phyloP scores from a whole-genome alignment of 2,888 invertebrate genomes.

The Anaspis maculata region DNA sequence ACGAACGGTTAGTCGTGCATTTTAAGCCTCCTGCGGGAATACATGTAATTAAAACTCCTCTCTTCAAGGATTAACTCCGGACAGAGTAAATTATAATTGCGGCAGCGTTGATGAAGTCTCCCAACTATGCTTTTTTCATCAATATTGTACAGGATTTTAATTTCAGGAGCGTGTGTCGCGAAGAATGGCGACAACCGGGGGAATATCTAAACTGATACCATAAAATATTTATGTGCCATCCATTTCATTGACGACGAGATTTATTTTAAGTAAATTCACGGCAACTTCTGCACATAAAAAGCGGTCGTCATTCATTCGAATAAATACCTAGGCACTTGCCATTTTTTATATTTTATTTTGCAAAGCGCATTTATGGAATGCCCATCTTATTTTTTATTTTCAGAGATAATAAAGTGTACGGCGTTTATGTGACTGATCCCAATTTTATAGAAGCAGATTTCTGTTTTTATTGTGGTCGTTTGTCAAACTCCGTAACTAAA shows the following conservation, averaged over 20 bases:
- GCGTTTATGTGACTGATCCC: conserved; percentile 35
- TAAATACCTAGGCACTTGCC: conserved; percentile 35
- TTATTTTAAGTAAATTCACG: conserved; percentile 29
- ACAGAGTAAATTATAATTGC: conserved; percentile 34
- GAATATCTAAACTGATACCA: conserved; percentile 27
- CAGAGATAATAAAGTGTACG: conserved; percentile 33
- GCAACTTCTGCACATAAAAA: conserved; percentile 29
- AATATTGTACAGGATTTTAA: too few relatives aligned
- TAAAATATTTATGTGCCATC: conserved; percentile 36
- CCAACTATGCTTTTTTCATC: too few relatives aligned
- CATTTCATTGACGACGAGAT: conserved; percentile 36
- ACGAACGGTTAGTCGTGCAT: too few relatives aligned
- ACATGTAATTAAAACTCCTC: conserved; percentile 40
- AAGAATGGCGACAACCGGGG: conserved; percentile 21
- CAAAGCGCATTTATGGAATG: conserved; percentile 29
- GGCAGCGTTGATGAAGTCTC: not conserved
- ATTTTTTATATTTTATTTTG: conserved; percentile 32
- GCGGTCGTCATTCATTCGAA: conserved; percentile 34
- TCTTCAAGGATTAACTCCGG: conserved; percentile 37
- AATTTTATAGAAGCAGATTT: conserved; percentile 35
- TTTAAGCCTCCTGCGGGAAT: conserved; percentile 35
- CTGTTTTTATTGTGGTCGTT: conserved; percentile 22
- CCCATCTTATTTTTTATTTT: conserved; percentile 32
- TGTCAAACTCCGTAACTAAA: too few relatives aligned
- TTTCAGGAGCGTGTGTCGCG: conserved; percentile 2